Percentiles rank a stretch among this genome's conserved stretches.
Conservation (phyloP, 2,888 invertebrate species). For the Melieria crassipennis region DNA sequence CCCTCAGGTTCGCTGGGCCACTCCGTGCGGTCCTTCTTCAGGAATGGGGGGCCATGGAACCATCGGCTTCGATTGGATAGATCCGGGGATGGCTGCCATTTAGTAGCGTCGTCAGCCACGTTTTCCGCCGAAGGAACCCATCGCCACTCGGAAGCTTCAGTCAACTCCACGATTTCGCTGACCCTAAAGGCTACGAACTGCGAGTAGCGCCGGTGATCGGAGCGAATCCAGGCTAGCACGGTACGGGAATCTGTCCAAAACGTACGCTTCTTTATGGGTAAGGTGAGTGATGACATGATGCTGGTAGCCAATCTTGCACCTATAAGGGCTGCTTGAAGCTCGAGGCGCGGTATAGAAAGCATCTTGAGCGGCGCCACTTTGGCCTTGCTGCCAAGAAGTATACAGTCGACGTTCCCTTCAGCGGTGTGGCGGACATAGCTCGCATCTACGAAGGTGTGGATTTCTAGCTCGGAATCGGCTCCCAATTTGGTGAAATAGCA, state of each 20-base stretch:
- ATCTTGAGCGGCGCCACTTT: conserved; percentile 28
- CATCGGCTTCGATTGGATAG: too few relatives aligned
- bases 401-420: not conserved
- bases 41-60: too few relatives aligned
- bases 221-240: conserved; percentile 44
- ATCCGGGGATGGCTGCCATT: conserved; percentile 15
- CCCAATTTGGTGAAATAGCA: conserved; percentile 17
- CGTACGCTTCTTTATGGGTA: not conserved
- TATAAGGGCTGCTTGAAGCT: conserved; percentile 20
- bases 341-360: conserved; percentile 26
- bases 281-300: not conserved
- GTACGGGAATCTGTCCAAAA: conserved; percentile 38
- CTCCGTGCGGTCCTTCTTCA: too few relatives aligned
- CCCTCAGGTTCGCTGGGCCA: too few relatives aligned
- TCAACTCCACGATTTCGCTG: conserved; percentile 32
- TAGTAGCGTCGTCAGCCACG: conserved; percentile 32
- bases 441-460: conserved; percentile 27
- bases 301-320: conserved; percentile 7
- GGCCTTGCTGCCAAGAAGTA: conserved; percentile 18
- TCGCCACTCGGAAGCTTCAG: conserved; percentile 20
- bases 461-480: conserved; percentile 18
- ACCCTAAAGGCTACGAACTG: conserved; percentile 23
- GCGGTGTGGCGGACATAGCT: conserved; percentile 1
- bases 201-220: conserved; percentile 42
- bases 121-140: conserved; percentile 26